phyloP scores from a whole-genome alignment of 2,888 invertebrate genomes.

The Cetonia aurata region DNA sequence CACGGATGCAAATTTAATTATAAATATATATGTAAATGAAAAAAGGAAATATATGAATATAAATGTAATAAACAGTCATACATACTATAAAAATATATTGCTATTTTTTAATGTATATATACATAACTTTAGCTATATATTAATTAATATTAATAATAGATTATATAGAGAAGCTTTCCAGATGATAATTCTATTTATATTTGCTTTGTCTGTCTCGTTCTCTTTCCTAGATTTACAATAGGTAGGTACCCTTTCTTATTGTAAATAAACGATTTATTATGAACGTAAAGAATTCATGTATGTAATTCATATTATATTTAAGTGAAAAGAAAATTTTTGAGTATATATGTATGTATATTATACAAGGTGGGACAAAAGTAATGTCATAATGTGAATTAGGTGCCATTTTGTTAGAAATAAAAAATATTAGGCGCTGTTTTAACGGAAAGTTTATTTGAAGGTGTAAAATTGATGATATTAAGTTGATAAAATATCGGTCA shows the following conservation, averaged over 20 bases:
- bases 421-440: too few relatives aligned
- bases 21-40: background rate
- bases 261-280: conserved; percentile 6
- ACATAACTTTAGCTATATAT: conserved; percentile 55
- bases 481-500: too few relatives aligned
- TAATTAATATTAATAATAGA: too few relatives aligned
- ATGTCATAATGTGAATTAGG: too few relatives aligned
- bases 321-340: conserved; percentile 9
- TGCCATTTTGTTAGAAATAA: too few relatives aligned
- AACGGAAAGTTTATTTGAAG: too few relatives aligned
- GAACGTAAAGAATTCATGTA: background rate
- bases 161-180: conserved; percentile 46
- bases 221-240: background rate
- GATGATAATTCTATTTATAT: conserved; percentile 17
- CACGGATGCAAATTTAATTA: too few relatives aligned
- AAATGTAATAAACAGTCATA: conserved; percentile 34
- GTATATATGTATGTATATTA: conserved; percentile 17
- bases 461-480: too few relatives aligned
- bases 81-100: conserved; percentile 48
- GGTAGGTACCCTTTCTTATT: conserved; percentile 10
- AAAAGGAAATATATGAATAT: conserved; percentile 1
- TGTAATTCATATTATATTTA: conserved; percentile 16
- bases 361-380: too few relatives aligned
- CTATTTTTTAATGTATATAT: conserved; percentile 56
- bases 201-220: background rate